phyloP scores from a whole-genome alignment of 1,140 invertebrate genomes.

The Cheumatopsyche charites region DNA sequence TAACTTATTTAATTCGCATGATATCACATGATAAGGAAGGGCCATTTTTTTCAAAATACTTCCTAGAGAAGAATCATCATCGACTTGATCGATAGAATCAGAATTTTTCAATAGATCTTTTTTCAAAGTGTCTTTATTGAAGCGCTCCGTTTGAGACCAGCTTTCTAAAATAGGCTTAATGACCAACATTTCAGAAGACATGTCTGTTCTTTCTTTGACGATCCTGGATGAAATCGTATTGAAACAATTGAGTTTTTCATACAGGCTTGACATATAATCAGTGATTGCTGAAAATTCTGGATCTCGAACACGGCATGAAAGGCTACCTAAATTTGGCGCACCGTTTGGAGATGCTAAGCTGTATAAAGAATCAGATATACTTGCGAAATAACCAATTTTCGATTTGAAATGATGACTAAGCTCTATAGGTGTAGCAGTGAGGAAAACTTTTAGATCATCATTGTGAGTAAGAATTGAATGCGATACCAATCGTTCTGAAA shows the following conservation, averaged over 20 bases:
- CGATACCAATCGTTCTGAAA: conserved; percentile 50
- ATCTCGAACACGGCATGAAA: conserved; percentile 51
- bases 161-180: conserved; percentile 62
- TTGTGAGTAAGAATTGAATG: conserved; percentile 78
- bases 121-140: conserved; percentile 44
- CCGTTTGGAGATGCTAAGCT: conserved; percentile 57
- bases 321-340: background rate
- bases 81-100: conserved; percentile 58
- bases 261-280: conserved; percentile 68
- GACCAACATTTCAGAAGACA: conserved; percentile 63
- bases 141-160: conserved; percentile 44
- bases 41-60: conserved; percentile 60
- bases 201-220: conserved; percentile 70
- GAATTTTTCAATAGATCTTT: background rate
- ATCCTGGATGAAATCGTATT: conserved; percentile 72
- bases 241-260: conserved; percentile 69
- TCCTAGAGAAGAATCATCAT: conserved; percentile 61
- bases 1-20: conserved; percentile 58
- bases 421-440: conserved; percentile 69
- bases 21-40: conserved; percentile 60
- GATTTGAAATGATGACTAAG: conserved; percentile 70
- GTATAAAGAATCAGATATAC: conserved; percentile 67
- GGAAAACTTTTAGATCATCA: conserved; percentile 70
- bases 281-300: conserved; percentile 70
- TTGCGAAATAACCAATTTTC: conserved; percentile 63